Base-by-base conservation (phyloP, 2,888 invertebrate genomes). In the Pseudeuparius sepicola region DNA sequence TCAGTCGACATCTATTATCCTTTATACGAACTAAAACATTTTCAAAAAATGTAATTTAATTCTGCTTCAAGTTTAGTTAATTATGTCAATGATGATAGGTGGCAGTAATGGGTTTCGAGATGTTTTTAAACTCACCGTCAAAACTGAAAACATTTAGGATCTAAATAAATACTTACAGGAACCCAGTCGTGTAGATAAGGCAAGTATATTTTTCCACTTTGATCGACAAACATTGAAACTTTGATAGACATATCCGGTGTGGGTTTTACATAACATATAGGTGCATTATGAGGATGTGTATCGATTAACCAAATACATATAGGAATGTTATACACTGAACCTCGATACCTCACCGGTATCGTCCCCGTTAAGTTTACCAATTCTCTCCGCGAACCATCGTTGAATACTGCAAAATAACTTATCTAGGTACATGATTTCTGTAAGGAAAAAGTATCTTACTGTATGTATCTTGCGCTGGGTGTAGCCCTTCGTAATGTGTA, bases 141-240 rank as follows among this genome's bases (percentile, higher is more conserved):
- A n/a, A n/a, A n/a, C n/a, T n/a, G n/a, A n/a, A n/a, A n/a, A n/a
- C n/a, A n/a, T n/a, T n/a, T n/a, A n/a, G n/a, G n/a, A n/a, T n/a
- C n/a, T n/a, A n/a, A n/a, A n/a, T n/a, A 7, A 24, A 38, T 35
- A 57, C 68, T 65, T 63, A 78, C 78, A 27, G 76, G 73, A 37
- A 73, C 69, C 98, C 98, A 98, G 49, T 96, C 90, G 55, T 93
- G 90, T 40, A 99, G 68, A 67, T 92, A 98, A 2, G 97, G 97
- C 53, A 97, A 68, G 62, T 94, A 97, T 34, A 98, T 79, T 63
- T 90, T 90, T 18, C 98, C 98, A 64, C 83, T 90, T 54, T 81
- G 81, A 62, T 97, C 96, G 4, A 98, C 94, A 63, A 81, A 89
- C 64, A 81, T 80, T 7, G 94, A 94, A 10, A 87, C 81, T 67